Base-by-base conservation (phyloP, 2,113 vertebrate genomes). In the Oplegnathus fasciatus region DNA sequence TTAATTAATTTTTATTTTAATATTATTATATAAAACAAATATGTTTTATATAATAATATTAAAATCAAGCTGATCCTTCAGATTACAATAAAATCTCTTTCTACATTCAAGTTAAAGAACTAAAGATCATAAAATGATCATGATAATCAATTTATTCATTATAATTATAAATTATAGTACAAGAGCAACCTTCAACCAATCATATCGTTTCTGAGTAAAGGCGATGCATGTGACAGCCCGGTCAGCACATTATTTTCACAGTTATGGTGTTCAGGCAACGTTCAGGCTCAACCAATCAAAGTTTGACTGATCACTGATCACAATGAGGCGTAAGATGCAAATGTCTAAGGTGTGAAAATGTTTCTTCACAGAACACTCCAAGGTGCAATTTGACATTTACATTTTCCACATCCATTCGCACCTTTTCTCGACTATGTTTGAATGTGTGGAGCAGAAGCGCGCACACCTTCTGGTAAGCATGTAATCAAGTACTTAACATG, bases 381-480 rank as follows among this genome's bases (percentile, higher is more conserved):
- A 73, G 26, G 73, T 73, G 48, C 32, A 54, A 34, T 72, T 44
- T 68, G 48, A 67, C 50, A 74, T 78, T 74, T 80, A 52, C 37
- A 66, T 80, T 75, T 82, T 42, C 18, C 44, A 44, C 52, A 74
- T 82, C 15, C 17, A 74, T 87, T 82, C 72, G 26, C 52, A 82
- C 48, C 42, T 78, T 78, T 78, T 66, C n/a, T 71, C 44, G 32
- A 48, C 30, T 24, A 5, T 40, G 20, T 10, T 66, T n/a, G n/a
- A 42, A 5, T 40, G 15, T 13, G 37, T 4, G 24, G 6, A 42
- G 7, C 69, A 74, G 37, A 50, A 18, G 44, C 37, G 32, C n/a
- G 42, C 1, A 44, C 37, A 30, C 34, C 15, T 20, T 66, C 46
- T 50, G 40, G 37, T 44, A 9, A 62, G 66, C 2, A 54, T 55